These are phyloP conservation scores for Furcifer pardalis DNA, from an alignment of 2,797 vertebrate genomes.

Conservation along the genomic window DNA sequence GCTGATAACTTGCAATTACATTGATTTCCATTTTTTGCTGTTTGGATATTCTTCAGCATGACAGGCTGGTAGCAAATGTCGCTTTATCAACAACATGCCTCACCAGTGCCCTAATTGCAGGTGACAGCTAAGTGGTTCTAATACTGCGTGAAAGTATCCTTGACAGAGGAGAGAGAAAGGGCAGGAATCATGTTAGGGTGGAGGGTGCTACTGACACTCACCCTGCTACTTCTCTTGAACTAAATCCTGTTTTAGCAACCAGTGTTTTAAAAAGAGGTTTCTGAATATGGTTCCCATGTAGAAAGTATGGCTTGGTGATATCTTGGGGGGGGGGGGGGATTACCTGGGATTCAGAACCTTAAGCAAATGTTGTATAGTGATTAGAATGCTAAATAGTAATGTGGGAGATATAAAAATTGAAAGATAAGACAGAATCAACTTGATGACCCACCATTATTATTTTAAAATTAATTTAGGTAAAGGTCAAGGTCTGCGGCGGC, in stretches of 20 bases:
- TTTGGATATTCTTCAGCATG: constrained; percentile 63
- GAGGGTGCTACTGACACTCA: background rate
- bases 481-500: too few species aligned
- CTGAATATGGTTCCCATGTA: background rate
- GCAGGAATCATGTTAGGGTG: constrained; percentile 7
- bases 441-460: background rate
- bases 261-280: background rate
- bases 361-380: background rate
- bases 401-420: background rate
- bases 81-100: constrained; percentile 53
- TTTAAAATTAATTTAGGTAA: background rate
- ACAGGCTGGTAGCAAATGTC: constrained; percentile 53
- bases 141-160: constrained; percentile 24
- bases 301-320: background rate
- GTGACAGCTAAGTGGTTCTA: constrained; percentile 18
- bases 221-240: constrained; percentile 5
- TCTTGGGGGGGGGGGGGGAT: background rate
- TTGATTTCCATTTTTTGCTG: constrained; percentile 71
- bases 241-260: background rate
- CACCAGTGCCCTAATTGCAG: constrained; percentile 37
- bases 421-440: too few species aligned
- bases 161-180: constrained; percentile 29
- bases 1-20: constrained; percentile 68
- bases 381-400: background rate
- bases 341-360: background rate